phyloP scores from a whole-genome alignment of 2,113 vertebrate genomes.

The Vimba vimba region DNA sequence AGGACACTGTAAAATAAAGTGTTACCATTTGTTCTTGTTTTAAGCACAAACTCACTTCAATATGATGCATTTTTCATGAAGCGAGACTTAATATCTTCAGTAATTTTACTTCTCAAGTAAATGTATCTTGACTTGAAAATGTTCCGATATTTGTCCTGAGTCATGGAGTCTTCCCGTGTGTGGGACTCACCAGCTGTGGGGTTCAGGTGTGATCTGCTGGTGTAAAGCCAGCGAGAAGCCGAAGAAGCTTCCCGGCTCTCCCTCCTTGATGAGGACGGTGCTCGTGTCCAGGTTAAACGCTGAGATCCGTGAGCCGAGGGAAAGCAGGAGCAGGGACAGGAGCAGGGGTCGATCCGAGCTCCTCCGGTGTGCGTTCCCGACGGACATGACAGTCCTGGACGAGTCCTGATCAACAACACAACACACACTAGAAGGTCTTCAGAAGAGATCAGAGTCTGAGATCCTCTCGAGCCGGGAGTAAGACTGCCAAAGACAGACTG shows the following conservation, averaged over 20 bases:
- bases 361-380: conserved; percentile 56
- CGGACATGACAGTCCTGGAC: conserved; percentile 63
- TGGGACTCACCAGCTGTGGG: conserved; percentile 87
- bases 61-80: too few relatives aligned
- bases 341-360: conserved; percentile 54
- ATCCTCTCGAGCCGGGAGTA: background rate
- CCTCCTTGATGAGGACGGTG: conserved; percentile 83
- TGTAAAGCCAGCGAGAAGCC: conserved; percentile 91
- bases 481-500: conserved; percentile 38
- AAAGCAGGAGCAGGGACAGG: conserved; percentile 50
- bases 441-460: background rate
- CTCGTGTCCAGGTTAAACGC: conserved; percentile 90
- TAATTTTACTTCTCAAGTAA: too few relatives aligned
- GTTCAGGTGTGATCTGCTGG: conserved; percentile 82
- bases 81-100: too few relatives aligned
- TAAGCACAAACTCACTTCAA: too few relatives aligned
- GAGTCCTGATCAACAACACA: background rate
- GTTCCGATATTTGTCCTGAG: too few relatives aligned
- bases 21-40: too few relatives aligned
- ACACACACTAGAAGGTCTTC: background rate
- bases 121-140: too few relatives aligned
- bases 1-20: too few relatives aligned
- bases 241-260: conserved; percentile 85
- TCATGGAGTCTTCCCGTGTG: too few relatives aligned
- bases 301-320: conserved; percentile 51